Evolutionary conservation across 2,797 vertebrate genomes (phyloP), one percentile per base, ranked within the genome.

Genomic region (Antennarius maculatus): DNA sequence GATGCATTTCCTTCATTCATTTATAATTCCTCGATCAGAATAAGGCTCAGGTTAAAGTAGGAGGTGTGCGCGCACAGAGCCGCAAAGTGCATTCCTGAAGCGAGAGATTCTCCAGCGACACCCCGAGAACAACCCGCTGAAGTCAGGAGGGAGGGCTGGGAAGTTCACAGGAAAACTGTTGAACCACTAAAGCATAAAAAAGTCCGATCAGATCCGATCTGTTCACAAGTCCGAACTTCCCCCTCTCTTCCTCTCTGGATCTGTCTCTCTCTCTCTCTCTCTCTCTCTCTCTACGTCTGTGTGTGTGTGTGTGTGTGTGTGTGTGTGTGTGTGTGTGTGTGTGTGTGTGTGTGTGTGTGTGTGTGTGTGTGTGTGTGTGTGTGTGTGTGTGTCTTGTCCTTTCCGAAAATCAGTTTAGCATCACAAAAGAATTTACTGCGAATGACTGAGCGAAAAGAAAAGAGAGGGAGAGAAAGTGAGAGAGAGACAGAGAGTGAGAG

Each of bases 361-460:
- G 23, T 23, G 23, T 23, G 23, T 23, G 23, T 23, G 23, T 23
- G 23, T 23, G 23, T 23, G 23, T 23, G 23, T 23, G 23, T 23
- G 23, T 23, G 23, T 23, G 23, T 23, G 23, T 23, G 23, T 23
- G 46, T 86, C 69, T 80, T 91, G 92, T 89, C 90, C 88, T 89
- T 89, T 80, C 89, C 67, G 75, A 91, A 69, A 86, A 77, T 91
- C 82, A 77, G 91, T 96, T 97, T 96, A 95, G 93, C 96, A 97
- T 97, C 91, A 97, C 95, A 97, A 96, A 95, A 90, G 94, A 89
- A 92, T 94, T 93, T 93, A 90, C 91, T 90, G 91, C 93, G 94
- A 94, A 91, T 93, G 94, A 93, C 82, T 92, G 95, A 88, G 91
- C 92, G 83, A 76, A 83, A 91, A 95, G 95, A 96, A 95, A 90